A percentile compares a stretch with the other conserved stretches of the same genome.
Conservation (phyloP, 2,888 invertebrate species). For the Tenodera sinensis region DNA sequence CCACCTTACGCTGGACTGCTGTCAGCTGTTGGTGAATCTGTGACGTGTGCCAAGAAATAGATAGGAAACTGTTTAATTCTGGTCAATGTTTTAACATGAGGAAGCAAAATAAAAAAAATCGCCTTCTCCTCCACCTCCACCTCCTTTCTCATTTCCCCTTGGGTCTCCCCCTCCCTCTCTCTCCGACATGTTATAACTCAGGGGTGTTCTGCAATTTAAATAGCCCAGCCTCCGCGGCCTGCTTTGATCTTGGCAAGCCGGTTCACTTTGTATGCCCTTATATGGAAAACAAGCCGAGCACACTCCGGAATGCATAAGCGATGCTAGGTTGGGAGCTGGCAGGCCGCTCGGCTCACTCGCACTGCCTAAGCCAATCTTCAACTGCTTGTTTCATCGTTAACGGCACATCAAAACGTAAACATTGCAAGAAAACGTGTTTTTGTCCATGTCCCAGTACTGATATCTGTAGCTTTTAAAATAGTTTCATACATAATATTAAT, state of each 20-base stretch:
- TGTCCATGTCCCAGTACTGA: too few relatives aligned
- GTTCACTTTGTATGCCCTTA: constrained; percentile 33
- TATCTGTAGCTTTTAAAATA: too few relatives aligned
- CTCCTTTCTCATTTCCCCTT: constrained; percentile 9
- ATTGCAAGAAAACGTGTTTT: too few relatives aligned
- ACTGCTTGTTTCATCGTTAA: background rate
- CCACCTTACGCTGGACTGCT: too few relatives aligned
- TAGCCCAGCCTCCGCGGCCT: constrained; percentile 29
- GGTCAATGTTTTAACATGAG: constrained; percentile 41
- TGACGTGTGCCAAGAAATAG: constrained; percentile 3
- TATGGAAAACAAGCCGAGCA: constrained; percentile 33
- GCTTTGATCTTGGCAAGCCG: constrained; percentile 30
- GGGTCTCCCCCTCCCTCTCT: constrained; percentile 6
- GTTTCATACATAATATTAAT: too few relatives aligned
- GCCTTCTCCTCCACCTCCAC: constrained; percentile 20
- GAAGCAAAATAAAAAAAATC: constrained; percentile 29
- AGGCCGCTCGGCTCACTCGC: background rate
- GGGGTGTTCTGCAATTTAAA: constrained; percentile 36
- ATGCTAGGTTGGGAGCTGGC: constrained; percentile 17
- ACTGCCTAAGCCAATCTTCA: background rate
- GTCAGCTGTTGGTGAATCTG: background rate
- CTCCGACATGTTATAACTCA: constrained; percentile 26
- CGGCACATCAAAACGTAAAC: too few relatives aligned
- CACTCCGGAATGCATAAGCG: constrained; percentile 34
- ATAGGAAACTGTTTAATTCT: constrained; percentile 34